A percentile compares a stretch with the other conserved stretches of the same genome.
Conservation (phyloP, 2,888 invertebrate genomes). For the Lysandra bellargus region DNA sequence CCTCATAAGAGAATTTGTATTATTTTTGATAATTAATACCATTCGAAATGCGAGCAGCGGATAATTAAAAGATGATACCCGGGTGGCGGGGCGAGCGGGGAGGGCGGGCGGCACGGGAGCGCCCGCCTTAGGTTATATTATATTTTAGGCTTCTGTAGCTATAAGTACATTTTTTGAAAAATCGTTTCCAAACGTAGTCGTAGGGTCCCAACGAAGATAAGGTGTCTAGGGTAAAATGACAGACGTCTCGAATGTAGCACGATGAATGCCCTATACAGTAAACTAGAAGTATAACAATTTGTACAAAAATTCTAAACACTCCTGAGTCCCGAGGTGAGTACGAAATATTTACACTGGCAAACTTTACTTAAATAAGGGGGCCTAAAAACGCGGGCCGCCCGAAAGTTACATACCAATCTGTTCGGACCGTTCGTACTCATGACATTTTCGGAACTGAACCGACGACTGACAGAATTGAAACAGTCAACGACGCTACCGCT, state of each 20-base stretch:
- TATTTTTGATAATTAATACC: neutral
- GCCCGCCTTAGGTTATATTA: too few relatives aligned
- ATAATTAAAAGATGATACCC: neutral
- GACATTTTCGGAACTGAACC: conserved; percentile 30
- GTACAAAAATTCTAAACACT: conserved; percentile 17
- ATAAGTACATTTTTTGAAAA: neutral
- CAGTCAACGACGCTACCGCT: conserved; percentile 33
- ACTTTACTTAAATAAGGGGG: neutral
- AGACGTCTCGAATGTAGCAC: neutral
- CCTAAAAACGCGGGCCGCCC: too few relatives aligned
- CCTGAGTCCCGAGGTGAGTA: conserved; percentile 18
- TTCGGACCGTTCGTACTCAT: too few relatives aligned
- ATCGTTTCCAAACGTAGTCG: neutral
- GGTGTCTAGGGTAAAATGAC: neutral
- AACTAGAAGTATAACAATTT: conserved; percentile 30
- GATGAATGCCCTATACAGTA: conserved; percentile 9
- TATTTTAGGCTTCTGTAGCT: neutral
- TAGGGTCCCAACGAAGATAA: neutral
- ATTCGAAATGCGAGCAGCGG: neutral
- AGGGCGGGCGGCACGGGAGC: too few relatives aligned
- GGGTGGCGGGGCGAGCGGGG: too few relatives aligned
- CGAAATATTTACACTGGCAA: neutral
- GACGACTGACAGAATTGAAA: conserved; percentile 38
- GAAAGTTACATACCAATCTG: neutral
- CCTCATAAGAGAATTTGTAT: neutral